Conservation (phyloP, 92 coral and sea anemone species). For the Palythoa caribaeorum region DNA sequence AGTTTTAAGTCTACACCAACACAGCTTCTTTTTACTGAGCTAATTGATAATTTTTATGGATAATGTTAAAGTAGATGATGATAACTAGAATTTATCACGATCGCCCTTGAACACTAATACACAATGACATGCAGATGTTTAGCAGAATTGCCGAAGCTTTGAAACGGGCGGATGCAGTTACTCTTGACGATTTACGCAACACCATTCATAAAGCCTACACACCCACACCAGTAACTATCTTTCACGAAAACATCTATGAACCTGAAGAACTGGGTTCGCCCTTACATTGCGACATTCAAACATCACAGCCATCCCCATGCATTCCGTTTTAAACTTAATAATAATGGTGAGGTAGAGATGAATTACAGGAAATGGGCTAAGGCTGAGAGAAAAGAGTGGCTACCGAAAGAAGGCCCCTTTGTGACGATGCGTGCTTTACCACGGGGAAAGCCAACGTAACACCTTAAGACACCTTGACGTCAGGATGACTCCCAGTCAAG, state of each 20-base stretch:
- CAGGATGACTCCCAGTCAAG: constrained; percentile 7
- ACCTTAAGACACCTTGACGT: background rate
- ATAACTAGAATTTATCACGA: background rate
- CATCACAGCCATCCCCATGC: constrained; percentile 68
- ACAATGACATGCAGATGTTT: constrained; percentile 43
- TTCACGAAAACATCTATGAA: constrained; percentile 66
- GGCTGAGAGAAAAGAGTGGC: constrained; percentile 63
- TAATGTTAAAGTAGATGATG: background rate
- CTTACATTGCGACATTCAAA: constrained; percentile 30
- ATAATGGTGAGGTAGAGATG: constrained; percentile 43
- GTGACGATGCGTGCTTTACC: constrained; percentile 8
- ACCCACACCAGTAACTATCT: constrained; percentile 40
- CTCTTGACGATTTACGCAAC: constrained; percentile 10
- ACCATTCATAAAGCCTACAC: constrained; percentile 43
- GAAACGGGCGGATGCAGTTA: constrained; percentile 32
- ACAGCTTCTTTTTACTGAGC: background rate
- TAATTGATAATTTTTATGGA: background rate
- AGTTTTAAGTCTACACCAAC: background rate
- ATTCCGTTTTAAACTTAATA: constrained; percentile 62
- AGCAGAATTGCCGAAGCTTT: constrained; percentile 61
- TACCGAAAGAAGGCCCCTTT: constrained; percentile 46
- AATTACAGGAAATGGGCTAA: constrained; percentile 55
- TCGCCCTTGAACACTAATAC: background rate
- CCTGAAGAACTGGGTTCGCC: constrained; percentile 58
- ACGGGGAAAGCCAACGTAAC: constrained; percentile 33